Conservation (phyloP, 92 coral and sea anemone species). For the Pocillopora grandis region DNA sequence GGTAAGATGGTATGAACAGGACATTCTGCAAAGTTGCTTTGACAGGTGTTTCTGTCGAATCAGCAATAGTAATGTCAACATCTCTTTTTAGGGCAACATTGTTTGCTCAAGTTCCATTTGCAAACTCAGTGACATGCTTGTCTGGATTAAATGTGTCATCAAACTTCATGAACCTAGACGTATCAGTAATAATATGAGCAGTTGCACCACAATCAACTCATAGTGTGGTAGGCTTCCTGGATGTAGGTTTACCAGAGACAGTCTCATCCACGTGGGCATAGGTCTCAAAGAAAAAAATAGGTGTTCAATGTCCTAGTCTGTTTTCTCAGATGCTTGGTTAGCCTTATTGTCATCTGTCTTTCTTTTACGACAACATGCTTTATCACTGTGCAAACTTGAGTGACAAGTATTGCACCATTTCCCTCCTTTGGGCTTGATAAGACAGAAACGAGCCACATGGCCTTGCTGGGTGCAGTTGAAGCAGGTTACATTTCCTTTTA, state of each 20-base stretch:
- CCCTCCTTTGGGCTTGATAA: background rate
- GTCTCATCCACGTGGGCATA: background rate
- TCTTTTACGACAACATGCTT: constrained; percentile 5
- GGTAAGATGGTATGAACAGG: constrained; percentile 54
- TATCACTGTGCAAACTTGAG: constrained; percentile 4
- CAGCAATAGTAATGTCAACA: constrained; percentile 32
- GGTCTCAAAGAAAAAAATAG: background rate
- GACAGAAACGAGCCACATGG: background rate
- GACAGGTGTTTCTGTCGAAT: constrained; percentile 25
- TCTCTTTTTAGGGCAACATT: constrained; percentile 40
- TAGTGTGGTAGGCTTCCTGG: background rate
- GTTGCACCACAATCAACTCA: constrained; percentile 17
- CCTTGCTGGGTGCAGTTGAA: constrained; percentile 4
- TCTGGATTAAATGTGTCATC: constrained; percentile 34
- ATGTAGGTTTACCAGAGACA: background rate
- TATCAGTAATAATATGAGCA: background rate
- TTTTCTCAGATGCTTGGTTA: background rate
- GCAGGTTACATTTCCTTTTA: constrained; percentile 5
- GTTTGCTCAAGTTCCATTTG: constrained; percentile 49
- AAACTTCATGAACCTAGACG: background rate
- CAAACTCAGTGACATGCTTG: constrained; percentile 41
- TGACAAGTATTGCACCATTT: constrained; percentile 1
- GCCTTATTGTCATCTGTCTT: constrained; percentile 9
- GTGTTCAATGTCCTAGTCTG: constrained; percentile 4
- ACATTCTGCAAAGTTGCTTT: constrained; percentile 42